Conservation (phyloP, 92 coral and sea anemone genomes). For the Actinostola sp. region DNA sequence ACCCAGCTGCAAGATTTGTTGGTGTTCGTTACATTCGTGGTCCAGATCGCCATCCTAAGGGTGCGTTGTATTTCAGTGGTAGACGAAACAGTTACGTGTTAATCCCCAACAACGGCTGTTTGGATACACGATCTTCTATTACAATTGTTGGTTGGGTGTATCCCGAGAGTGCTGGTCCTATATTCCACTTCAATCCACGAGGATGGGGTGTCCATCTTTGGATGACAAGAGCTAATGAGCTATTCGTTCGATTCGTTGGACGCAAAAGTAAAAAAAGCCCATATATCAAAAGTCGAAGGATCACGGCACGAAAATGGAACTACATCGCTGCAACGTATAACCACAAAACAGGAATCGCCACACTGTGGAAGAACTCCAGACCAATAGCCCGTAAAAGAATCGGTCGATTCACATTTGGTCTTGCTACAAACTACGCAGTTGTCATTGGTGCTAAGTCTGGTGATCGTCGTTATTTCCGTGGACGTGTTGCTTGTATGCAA, state of each 20-base stretch:
- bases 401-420: slow-evolving; percentile 38
- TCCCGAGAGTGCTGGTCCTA: slow-evolving; percentile 63
- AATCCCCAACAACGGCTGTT: slow-evolving; percentile 68
- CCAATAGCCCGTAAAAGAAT: slow-evolving; percentile 13
- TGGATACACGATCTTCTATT: slow-evolving; percentile 57
- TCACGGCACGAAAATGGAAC: slow-evolving; percentile 32
- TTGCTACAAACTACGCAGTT: slow-evolving; percentile 33
- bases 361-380: slow-evolving; percentile 34
- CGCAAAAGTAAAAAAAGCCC: slow-evolving; percentile 35
- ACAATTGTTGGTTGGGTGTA: slow-evolving; percentile 56
- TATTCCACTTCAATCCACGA: slow-evolving; percentile 53
- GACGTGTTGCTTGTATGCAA: slow-evolving; percentile 55
- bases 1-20: slow-evolving; percentile 47
- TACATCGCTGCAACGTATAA: slow-evolving; percentile 39
- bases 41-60: slow-evolving; percentile 57
- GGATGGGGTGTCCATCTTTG: slow-evolving; percentile 55
- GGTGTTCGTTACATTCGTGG: slow-evolving; percentile 54
- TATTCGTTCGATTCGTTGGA: slow-evolving; percentile 48
- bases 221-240: slow-evolving; percentile 1
- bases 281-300: slow-evolving; percentile 35
- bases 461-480: slow-evolving; percentile 34
- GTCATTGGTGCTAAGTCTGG: slow-evolving; percentile 37
- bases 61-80: slow-evolving; percentile 60
- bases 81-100: slow-evolving; percentile 55
- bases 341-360: slow-evolving; percentile 24